These are phyloP conservation scores for Aptenodytes forsteri DNA, from an alignment of 2,113 vertebrate species.

Conservation along the genomic window DNA sequence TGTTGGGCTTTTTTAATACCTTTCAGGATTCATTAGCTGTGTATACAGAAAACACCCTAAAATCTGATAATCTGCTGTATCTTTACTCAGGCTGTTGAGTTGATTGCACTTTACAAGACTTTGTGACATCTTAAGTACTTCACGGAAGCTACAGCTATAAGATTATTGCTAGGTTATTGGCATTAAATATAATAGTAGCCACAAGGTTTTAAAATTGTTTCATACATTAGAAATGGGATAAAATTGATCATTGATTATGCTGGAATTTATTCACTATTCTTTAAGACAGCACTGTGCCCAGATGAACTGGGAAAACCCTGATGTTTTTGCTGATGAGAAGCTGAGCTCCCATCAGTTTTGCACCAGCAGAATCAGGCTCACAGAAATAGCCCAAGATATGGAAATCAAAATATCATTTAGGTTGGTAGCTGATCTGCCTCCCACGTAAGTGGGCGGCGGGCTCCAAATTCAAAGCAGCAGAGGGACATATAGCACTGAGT, in stretches of 20 bases:
- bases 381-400: background rate
- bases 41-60: background rate
- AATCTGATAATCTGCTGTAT: background rate
- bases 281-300: background rate
- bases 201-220: background rate
- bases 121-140: background rate
- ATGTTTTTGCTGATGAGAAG: background rate
- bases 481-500: background rate
- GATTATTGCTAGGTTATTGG: background rate
- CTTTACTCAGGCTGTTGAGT: background rate
- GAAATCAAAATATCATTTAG: background rate
- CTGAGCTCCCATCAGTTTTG: background rate
- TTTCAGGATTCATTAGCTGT: conserved; percentile 8
- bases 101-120: background rate
- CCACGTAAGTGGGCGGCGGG: background rate
- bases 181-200: background rate
- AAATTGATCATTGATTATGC: background rate
- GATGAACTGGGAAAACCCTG: background rate
- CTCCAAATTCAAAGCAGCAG: background rate
- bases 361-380: background rate
- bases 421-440: background rate
- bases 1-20: background rate
- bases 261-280: background rate
- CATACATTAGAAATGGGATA: background rate
- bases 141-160: background rate